These are phyloP conservation scores for Centropus unirufus DNA, from an alignment of 2,113 vertebrate genomes.

Conservation along the genomic window DNA sequence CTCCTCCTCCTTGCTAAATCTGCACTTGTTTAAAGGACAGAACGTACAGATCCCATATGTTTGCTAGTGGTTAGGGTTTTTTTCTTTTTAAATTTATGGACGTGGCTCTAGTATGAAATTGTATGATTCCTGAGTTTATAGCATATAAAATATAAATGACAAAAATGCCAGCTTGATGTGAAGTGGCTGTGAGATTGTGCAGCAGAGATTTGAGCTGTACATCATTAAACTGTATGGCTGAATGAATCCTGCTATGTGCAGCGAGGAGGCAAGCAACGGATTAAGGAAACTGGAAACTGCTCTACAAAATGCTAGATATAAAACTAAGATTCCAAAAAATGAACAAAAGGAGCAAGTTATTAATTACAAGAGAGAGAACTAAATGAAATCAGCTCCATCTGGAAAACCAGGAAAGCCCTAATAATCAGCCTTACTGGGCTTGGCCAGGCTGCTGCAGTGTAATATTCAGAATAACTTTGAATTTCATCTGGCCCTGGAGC, in stretches of 20 bases:
- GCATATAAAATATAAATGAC: background rate
- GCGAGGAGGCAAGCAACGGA: background rate
- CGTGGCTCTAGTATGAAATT: background rate
- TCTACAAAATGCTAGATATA: background rate
- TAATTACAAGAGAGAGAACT: slow-evolving; percentile 46
- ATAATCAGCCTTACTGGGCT: slow-evolving; percentile 51
- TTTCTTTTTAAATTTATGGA: background rate
- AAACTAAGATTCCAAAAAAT: slow-evolving; percentile 1
- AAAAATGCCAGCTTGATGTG: slow-evolving; percentile 26
- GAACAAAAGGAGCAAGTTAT: slow-evolving; percentile 36
- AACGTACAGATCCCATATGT: slow-evolving; percentile 64
- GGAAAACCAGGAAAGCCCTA: slow-evolving; percentile 61
- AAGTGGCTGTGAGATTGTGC: background rate
- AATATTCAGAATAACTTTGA: slow-evolving; percentile 51
- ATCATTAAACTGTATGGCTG: background rate
- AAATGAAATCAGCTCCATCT: slow-evolving; percentile 52
- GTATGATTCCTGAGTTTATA: slow-evolving; percentile 3
- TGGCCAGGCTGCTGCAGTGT: slow-evolving; percentile 47
- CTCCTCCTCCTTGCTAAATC: slow-evolving; percentile 70
- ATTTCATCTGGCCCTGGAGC: slow-evolving; percentile 55
- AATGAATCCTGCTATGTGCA: background rate
- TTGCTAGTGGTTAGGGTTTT: background rate
- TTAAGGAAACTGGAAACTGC: slow-evolving; percentile 22
- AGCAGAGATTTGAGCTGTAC: background rate
- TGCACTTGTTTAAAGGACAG: slow-evolving; percentile 69